Evolutionary conservation across 2,113 vertebrate species (phyloP), one percentile per base, ranked within the genome.

Genomic region (Dissostichus mawsoni): DNA sequence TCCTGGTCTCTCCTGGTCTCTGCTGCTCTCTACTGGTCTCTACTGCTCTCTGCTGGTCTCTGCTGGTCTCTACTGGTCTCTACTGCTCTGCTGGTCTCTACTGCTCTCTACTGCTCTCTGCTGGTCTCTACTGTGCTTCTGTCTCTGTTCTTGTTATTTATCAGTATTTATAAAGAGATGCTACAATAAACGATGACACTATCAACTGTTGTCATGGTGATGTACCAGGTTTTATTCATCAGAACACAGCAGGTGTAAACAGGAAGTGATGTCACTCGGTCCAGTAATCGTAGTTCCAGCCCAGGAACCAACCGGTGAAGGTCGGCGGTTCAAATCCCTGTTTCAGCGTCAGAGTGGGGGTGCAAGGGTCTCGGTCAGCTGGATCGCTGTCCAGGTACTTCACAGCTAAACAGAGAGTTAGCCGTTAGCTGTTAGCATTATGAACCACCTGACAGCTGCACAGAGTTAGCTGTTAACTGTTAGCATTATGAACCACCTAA

Each of bases 261-360:
- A 82, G 61, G 59, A 73, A 78, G 57, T 86, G 69, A 82, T 57
- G 68, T 20, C 66, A 82, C 89, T 89, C 65, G 1, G 86, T 84
- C 97, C 97, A 98, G 91, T 96, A 97, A 16, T 93, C 90, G 0
- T 92, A 88, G 0, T 97, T 95, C 97, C 97, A 99, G 79, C 95
- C 96, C 51, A 97, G 95, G 92, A 99, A 99, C 97, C 97, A 99
- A 75, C 97, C 97, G 0, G 96, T 95, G 65, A 98, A 98, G 11
- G 97, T 98, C 0, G 96, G 96, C 0, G 96, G 97, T 90, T 98
- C 97, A 0, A 91, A 95, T 1, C 96, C 97, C 80, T 98, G 97
- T 11, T 94, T 95, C 55, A 97, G 73, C 0, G 89, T 74, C 0
- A 95, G 94, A 17, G 95, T 84, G 0, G 96, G 95, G 0, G 96